Evolutionary conservation across 2,113 vertebrate genomes (phyloP).

Genomic region (Cryptomyrus ogoouensis): DNA sequence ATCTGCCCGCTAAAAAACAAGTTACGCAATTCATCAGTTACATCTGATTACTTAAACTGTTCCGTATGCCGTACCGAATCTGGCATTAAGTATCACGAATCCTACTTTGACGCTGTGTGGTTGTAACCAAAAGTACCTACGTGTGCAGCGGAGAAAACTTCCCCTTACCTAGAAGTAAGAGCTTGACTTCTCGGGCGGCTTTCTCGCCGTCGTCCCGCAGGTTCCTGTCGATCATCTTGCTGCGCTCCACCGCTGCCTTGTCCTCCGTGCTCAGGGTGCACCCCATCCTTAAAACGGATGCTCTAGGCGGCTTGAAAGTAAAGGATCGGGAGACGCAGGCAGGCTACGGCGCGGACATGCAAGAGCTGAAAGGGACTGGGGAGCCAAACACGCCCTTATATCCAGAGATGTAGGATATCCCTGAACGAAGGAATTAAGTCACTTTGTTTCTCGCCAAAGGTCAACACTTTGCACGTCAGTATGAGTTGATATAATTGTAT

Average conservation of each 20-base stretch:
- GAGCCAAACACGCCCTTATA: conserved; percentile 53
- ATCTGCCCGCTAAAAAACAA: neutral
- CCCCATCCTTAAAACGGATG: conserved; percentile 68
- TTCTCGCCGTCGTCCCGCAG: conserved; percentile 93
- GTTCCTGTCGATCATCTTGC: conserved; percentile 96
- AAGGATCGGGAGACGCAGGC: neutral
- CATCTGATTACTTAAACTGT: neutral
- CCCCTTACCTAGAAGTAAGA: conserved; percentile 84
- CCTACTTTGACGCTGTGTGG: neutral
- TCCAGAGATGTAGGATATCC: neutral
- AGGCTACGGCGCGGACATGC: neutral
- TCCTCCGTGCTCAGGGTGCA: conserved; percentile 93
- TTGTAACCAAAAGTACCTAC: neutral
- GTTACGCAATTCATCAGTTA: neutral
- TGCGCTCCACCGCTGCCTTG: conserved; percentile 91
- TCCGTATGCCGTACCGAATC: neutral
- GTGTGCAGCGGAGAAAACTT: neutral
- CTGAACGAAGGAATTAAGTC: neutral
- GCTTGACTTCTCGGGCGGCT: conserved; percentile 90
- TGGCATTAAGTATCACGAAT: neutral
- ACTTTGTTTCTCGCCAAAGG: neutral
- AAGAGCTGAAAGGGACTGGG: conserved; percentile 19
- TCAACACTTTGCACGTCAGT: neutral
- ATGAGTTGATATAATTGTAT: neutral
- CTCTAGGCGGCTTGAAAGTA: conserved; percentile 12